A percentile compares a stretch with the other conserved stretches of the same genome.
Evolutionary conservation across 2,888 invertebrate species (phyloP).

Genomic region (Enchytraeus crypticus): DNA sequence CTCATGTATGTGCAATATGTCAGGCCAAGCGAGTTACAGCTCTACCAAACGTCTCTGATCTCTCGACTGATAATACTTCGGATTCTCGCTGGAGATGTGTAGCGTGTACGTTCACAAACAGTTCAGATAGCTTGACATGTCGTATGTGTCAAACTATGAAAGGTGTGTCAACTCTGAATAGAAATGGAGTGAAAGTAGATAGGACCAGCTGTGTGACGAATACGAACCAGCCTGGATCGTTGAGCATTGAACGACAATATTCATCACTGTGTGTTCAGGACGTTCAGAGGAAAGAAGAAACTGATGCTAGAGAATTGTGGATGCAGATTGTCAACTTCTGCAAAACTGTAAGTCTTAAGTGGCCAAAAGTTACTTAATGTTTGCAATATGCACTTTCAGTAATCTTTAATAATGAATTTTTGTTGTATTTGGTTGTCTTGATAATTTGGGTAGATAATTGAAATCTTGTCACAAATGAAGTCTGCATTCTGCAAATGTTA

Average conservation of each 20-base stretch:
- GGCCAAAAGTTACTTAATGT: not conserved
- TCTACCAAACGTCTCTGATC: conserved; percentile 7
- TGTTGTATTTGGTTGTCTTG: too few relatives aligned
- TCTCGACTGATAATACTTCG: not conserved
- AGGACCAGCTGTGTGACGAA: not conserved
- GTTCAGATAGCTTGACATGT: not conserved
- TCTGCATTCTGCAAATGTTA: not conserved
- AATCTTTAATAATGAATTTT: not conserved
- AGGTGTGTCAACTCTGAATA: not conserved
- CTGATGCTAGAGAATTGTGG: conserved; percentile 80
- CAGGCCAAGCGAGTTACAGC: conserved; percentile 51
- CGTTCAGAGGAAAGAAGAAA: conserved; percentile 70
- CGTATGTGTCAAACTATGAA: conserved; percentile 1
- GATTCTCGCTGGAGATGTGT: conserved; percentile 6
- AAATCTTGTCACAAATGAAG: not conserved
- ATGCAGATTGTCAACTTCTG: conserved; percentile 82
- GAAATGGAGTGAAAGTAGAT: not conserved
- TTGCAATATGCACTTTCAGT: not conserved
- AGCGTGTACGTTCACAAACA: conserved; percentile 15
- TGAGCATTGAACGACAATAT: conserved; percentile 47
- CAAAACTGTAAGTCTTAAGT: conserved; percentile 58
- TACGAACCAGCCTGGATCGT: too few relatives aligned
- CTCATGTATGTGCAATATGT: conserved; percentile 73
- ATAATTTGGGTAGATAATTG: too few relatives aligned
- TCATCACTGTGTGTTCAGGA: conserved; percentile 71